Evolutionary conservation across 2,888 invertebrate genomes (phyloP), one percentile per base, ranked within the genome.

Genomic region (Penaeus monodon): DNA sequence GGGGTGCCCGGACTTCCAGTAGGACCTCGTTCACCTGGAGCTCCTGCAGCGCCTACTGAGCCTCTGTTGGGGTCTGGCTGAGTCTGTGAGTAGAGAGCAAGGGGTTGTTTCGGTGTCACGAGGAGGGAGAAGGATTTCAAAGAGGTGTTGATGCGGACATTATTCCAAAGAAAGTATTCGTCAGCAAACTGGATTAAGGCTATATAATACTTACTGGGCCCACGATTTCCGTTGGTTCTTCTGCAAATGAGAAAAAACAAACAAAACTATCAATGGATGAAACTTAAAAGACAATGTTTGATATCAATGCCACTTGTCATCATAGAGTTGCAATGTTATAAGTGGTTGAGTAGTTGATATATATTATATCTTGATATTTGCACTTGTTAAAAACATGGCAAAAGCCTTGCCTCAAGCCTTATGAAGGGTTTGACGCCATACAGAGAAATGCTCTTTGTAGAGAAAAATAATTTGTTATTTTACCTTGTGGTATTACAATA

Each of bases 11-110:
- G 90, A 17, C 90, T 90, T 49, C 91, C 96, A 0, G 95, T 95
- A 68, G 94, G 94, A 0, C 96, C 96, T 0, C 95, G 94, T 0
- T 92, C 91, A 8, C 96, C 96, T 27, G 94, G 94, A 24, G 92
- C 91, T 1, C 96, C 96, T 0, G 94, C 10, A 17, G 77, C 64
- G 22, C 86, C 87, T 22, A 70, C 79, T 1, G 57, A 66, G 10
- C 87, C 87, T 29, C 70, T 70, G 27, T 57, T 17, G 17, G 57
- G 10, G 57, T 57, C 57, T 20, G 57, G 57, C 17, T 57, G 57
- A 17, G 57, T 57, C 57, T 57, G 57, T 20, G 57, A 57, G 57
- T 14, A 57, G 57, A 57, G 57, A 57, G 17, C 3, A 20, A 6
- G 86, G 81, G 66, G 70, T 86, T n/a, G 86, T 70, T n/a, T 63